These are phyloP conservation scores for Euzetes globulus DNA, from an alignment of 2,888 invertebrate species.

Conservation along the genomic window DNA sequence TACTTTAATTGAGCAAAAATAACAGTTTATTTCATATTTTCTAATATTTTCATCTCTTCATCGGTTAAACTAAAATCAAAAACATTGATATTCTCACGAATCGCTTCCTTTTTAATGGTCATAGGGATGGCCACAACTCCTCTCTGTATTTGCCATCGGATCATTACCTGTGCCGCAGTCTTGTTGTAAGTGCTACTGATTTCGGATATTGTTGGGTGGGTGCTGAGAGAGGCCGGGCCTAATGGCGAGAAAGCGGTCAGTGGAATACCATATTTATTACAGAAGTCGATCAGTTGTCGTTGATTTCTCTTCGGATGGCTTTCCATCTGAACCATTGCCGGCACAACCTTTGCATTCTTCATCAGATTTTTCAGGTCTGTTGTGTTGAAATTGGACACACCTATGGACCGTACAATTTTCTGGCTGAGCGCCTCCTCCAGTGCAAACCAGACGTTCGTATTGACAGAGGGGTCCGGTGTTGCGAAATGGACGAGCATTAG, in stretches of 20 bases:
- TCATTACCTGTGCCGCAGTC: constrained; percentile 19
- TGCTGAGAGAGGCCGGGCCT: constrained; percentile 9
- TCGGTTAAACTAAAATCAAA: constrained; percentile 28
- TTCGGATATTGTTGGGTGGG: neutral
- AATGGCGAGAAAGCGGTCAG: constrained; percentile 32
- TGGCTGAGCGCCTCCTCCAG: constrained; percentile 38
- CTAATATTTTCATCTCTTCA: constrained; percentile 25
- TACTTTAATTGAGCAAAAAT: too few relatives aligned
- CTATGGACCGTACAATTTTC: constrained; percentile 67
- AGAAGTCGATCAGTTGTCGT: constrained; percentile 14
- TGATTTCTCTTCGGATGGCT: constrained; percentile 26
- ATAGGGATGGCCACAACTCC: constrained; percentile 17
- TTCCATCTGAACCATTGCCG: constrained; percentile 12
- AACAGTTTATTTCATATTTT: too few relatives aligned
- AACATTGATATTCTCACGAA: constrained; percentile 23
- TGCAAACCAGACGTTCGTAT: constrained; percentile 4
- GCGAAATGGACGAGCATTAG: constrained; percentile 69
- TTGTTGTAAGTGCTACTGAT: constrained; percentile 21
- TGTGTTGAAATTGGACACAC: constrained; percentile 73
- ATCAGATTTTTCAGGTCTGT: constrained; percentile 55
- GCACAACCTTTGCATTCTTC: too few relatives aligned
- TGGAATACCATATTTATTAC: neutral
- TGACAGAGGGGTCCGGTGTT: too few relatives aligned
- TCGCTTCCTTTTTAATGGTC: neutral
- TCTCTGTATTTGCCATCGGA: constrained; percentile 30